phyloP scores from a whole-genome alignment of 2,888 invertebrate genomes.

The Drosophila sordidula region DNA sequence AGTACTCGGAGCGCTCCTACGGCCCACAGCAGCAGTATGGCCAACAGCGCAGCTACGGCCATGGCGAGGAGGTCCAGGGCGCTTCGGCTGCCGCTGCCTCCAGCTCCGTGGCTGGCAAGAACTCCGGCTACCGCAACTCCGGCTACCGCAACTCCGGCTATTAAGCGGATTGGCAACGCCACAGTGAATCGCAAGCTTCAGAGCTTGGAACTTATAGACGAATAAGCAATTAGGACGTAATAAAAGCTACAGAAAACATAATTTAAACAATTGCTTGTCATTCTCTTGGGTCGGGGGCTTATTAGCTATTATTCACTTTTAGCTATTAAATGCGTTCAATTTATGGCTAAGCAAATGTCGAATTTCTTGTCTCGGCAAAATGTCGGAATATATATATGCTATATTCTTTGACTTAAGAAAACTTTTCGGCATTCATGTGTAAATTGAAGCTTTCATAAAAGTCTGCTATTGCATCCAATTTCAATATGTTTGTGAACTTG shows the following conservation, averaged over 20 bases:
- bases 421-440: too few species aligned
- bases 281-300: not conserved
- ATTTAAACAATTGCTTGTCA: conserved; percentile 8
- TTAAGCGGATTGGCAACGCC: conserved; percentile 24
- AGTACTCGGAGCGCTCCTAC: conserved; percentile 32
- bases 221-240: conserved; percentile 40
- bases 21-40: conserved; percentile 44
- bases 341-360: not conserved
- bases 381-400: too few species aligned
- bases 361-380: too few species aligned
- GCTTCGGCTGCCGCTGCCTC: conserved; percentile 74
- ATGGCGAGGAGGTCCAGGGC: conserved; percentile 49
- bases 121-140: conserved; percentile 25
- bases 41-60: conserved; percentile 27
- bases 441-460: too few species aligned
- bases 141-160: conserved; percentile 40
- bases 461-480: not conserved
- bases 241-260: conserved; percentile 33
- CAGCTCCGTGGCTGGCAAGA: conserved; percentile 54
- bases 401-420: too few species aligned
- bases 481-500: not conserved
- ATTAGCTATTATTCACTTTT: not conserved
- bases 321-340: not conserved
- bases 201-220: conserved; percentile 18
- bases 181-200: conserved; percentile 42